A percentile compares a stretch with the other conserved stretches of the same genome.
phyloP scores from a whole-genome alignment of 2,797 vertebrate genomes.

The Aselliscus stoliczkanus region DNA sequence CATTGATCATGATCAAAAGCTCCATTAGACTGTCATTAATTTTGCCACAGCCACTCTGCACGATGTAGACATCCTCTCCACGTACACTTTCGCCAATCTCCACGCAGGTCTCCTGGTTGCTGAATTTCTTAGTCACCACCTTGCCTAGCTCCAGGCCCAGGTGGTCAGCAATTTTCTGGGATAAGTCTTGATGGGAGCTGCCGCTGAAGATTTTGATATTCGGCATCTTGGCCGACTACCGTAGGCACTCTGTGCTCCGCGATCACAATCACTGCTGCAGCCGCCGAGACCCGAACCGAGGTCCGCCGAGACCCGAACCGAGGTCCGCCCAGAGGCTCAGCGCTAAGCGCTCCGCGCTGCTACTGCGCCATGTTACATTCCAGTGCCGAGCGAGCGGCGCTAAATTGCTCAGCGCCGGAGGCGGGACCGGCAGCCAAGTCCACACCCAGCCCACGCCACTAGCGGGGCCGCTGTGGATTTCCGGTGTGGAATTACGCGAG shows the following conservation, averaged over 20 bases:
- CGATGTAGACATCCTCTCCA: slow-evolving; percentile 94
- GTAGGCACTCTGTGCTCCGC: rapidly evolving
- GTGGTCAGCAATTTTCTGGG: slow-evolving; percentile 91
- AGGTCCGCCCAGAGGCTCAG: not conserved
- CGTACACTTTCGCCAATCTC: slow-evolving; percentile 95
- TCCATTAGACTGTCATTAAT: slow-evolving; percentile 98
- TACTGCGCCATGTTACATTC: slow-evolving; percentile 77
- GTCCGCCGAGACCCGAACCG: not conserved
- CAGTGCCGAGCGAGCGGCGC: slow-evolving; percentile 46
- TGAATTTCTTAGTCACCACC: slow-evolving; percentile 84
- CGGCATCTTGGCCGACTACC: slow-evolving; percentile 82
- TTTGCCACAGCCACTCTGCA: slow-evolving; percentile 96
- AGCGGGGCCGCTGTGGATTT: not conserved
- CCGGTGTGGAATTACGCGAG: too few species aligned
- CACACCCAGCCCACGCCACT: not conserved
- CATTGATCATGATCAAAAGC: slow-evolving; percentile 97
- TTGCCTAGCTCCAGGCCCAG: slow-evolving; percentile 83
- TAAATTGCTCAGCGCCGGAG: slow-evolving; percentile 39
- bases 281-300: not conserved
- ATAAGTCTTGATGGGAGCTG: slow-evolving; percentile 93
- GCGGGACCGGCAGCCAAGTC: not conserved
- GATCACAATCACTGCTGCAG: not conserved
- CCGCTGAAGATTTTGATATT: slow-evolving; percentile 97
- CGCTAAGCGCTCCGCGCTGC: not conserved
- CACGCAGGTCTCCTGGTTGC: slow-evolving; percentile 87